These are phyloP conservation scores for Andrena marginata DNA, from an alignment of 2,888 invertebrate species.

Conservation along the genomic window DNA sequence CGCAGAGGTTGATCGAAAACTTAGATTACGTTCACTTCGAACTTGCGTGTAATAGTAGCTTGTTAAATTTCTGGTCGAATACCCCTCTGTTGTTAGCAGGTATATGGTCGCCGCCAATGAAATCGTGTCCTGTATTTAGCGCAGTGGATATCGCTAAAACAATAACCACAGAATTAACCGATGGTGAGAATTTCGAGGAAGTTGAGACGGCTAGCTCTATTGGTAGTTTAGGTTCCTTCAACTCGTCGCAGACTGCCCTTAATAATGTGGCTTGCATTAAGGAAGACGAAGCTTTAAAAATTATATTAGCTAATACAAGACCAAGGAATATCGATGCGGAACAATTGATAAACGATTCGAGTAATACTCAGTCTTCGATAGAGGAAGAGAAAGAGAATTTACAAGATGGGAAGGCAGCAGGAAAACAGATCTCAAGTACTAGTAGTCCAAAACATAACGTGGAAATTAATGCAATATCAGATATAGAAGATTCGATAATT, in stretches of 20 bases:
- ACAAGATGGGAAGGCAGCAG: conserved; percentile 18
- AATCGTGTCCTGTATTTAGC: conserved; percentile 90
- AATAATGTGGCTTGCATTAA: conserved; percentile 84
- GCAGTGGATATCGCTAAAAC: conserved; percentile 92
- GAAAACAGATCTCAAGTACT: conserved; percentile 16
- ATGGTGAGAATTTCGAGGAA: conserved; percentile 75
- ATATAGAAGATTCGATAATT: conserved; percentile 50
- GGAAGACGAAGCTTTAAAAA: conserved; percentile 91
- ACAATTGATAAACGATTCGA: conserved; percentile 2
- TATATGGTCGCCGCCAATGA: conserved; percentile 93
- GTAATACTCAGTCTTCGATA: conserved; percentile 5
- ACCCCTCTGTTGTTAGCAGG: conserved; percentile 94
- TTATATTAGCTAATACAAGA: conserved; percentile 86
- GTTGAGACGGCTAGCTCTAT: conserved; percentile 82
- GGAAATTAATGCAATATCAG: conserved; percentile 56
- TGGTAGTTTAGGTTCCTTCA: conserved; percentile 82
- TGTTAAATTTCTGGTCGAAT: conserved; percentile 95
- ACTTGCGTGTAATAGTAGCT: conserved; percentile 89
- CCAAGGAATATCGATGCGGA: conserved; percentile 3
- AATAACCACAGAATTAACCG: conserved; percentile 85
- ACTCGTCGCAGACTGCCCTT: conserved; percentile 78
- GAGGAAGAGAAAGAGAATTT: conserved; percentile 13
- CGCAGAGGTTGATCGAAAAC: conserved; percentile 91
- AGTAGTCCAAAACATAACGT: conserved; percentile 36
- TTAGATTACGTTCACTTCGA: conserved; percentile 87